Percentiles rank a stretch among this genome's conserved stretches.
Evolutionary conservation across 2,888 invertebrate species (phyloP).

Genomic region (Mallateleia sp.): DNA sequence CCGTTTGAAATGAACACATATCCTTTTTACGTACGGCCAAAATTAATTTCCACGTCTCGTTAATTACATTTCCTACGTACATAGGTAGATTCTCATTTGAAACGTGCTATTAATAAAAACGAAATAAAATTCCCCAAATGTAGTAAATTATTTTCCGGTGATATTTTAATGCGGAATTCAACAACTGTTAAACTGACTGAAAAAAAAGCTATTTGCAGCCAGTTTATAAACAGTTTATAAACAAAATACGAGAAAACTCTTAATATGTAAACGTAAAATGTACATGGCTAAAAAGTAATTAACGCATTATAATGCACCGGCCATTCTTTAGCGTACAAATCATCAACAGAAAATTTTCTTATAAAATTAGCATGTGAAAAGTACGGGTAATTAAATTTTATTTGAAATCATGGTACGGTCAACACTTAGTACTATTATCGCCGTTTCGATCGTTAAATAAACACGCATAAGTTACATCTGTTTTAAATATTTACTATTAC

Average conservation of each 20-base stretch:
- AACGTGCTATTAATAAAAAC: no score
- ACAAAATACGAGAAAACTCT: not conserved
- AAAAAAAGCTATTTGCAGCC: no score
- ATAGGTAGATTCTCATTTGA: no score
- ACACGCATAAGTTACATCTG: slow-evolving; percentile 68
- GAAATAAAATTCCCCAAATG: no score
- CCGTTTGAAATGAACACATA: no score
- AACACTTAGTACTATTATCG: slow-evolving; percentile 58
- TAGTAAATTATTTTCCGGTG: no score
- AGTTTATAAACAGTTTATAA: not conserved
- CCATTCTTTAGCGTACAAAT: slow-evolving; percentile 6
- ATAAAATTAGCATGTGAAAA: slow-evolving; percentile 44
- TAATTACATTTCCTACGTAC: no score
- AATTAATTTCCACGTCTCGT: no score
- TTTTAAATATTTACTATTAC: slow-evolving; percentile 79
- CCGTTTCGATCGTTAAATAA: slow-evolving; percentile 66
- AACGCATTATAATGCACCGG: slow-evolving; percentile 1
- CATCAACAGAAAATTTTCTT: slow-evolving; percentile 45
- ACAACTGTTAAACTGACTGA: no score
- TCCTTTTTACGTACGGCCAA: no score
- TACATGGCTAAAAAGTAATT: slow-evolving; percentile 14
- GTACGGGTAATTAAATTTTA: slow-evolving; percentile 47
- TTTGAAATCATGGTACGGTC: slow-evolving; percentile 32
- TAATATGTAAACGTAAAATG: slow-evolving; percentile 1
- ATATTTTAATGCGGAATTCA: no score